phyloP scores from a whole-genome alignment of 2,113 vertebrate species.

The Gambusia affinis region DNA sequence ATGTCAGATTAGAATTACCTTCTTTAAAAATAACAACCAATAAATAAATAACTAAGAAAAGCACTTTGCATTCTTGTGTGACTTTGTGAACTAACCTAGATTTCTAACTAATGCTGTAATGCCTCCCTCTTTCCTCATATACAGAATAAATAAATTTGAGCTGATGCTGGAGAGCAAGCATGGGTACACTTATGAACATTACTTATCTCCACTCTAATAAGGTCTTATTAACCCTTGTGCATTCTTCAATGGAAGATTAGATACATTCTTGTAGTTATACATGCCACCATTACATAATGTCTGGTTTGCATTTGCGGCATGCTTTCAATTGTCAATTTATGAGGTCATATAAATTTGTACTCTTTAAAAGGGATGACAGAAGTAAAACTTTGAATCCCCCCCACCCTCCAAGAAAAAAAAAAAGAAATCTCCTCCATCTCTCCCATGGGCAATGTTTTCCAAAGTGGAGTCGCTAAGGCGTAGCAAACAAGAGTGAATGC shows the following conservation, averaged over 20 bases:
- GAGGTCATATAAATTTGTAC: conserved; percentile 33
- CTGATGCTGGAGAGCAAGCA: conserved; percentile 13
- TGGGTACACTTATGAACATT: conserved; percentile 3
- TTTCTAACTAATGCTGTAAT: neutral
- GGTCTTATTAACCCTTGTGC: conserved; percentile 20
- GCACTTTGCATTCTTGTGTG: neutral
- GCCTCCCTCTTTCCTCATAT: neutral
- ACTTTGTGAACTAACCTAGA: neutral
- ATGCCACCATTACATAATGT: conserved; percentile 11
- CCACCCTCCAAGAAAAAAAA: neutral
- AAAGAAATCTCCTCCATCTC: conserved; percentile 35
- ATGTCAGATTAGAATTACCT: too few relatives aligned
- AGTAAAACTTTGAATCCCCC: conserved; percentile 26
- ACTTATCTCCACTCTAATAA: conserved; percentile 14
- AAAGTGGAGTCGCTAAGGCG: conserved; percentile 72
- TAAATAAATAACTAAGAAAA: neutral
- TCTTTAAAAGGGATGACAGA: conserved; percentile 11
- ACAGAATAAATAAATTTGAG: conserved; percentile 5
- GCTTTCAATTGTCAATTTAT: conserved; percentile 49
- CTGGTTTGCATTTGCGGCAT: conserved; percentile 10
- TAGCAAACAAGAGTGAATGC: conserved; percentile 74
- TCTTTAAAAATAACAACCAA: neutral
- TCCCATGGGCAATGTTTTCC: conserved; percentile 71
- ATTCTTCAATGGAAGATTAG: conserved; percentile 34
- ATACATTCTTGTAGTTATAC: conserved; percentile 37